Conservation (phyloP, 2,888 invertebrate species). For the Chrysolina haemoptera region DNA sequence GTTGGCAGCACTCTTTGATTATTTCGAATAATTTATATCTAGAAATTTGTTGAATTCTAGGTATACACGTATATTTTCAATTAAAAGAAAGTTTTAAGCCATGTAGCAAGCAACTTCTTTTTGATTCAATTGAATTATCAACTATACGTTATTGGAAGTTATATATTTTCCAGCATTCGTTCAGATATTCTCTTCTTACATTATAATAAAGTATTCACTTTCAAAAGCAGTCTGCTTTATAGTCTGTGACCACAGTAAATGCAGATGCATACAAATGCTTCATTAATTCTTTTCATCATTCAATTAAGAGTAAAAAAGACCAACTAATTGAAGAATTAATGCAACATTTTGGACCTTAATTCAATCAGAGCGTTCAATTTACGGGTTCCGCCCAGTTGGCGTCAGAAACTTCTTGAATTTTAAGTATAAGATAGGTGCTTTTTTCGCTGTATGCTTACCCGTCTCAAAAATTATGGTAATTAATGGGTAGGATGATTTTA, state of each 20-base stretch:
- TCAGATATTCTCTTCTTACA: neutral
- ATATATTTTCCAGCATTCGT: neutral
- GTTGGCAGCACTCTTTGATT: no score
- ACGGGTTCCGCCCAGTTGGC: conserved; percentile 34
- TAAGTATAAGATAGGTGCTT: neutral
- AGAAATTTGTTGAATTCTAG: no score
- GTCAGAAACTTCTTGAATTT: conserved; percentile 1
- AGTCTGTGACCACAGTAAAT: neutral
- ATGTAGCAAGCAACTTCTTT: no score
- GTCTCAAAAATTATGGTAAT: neutral
- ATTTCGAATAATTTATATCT: no score
- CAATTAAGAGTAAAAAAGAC: conserved; percentile 37
- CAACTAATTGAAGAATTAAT: conserved; percentile 40
- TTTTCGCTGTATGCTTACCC: neutral
- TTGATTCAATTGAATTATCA: no score
- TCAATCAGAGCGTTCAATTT: conserved; percentile 33
- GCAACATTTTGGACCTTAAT: conserved; percentile 31
- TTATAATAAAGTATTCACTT: neutral
- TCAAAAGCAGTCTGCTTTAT: neutral
- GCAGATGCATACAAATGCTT: conserved; percentile 28
- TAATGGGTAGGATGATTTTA: neutral
- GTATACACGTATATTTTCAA: no score
- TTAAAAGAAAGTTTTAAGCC: no score
- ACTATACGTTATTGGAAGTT: no score
- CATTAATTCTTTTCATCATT: conserved; percentile 32